Evolutionary conservation across 2,113 vertebrate species (phyloP), one percentile per base, ranked within the genome.

Genomic region (Neolamprologus brichardi): DNA sequence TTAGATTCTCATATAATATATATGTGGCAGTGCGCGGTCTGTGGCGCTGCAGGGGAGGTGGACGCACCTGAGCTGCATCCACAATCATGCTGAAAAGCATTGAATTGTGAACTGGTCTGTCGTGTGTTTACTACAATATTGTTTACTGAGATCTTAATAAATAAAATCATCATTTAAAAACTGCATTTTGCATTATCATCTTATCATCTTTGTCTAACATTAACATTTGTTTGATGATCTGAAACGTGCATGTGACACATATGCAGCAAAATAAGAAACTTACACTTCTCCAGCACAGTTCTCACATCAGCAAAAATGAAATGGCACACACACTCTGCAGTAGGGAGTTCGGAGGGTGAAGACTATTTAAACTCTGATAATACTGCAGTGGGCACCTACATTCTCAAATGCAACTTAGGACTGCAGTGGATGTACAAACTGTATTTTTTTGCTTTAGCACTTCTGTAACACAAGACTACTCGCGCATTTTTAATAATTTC

Each of bases 11-110:
- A 20, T 37, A 64, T 20, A 64, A 64, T 37, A n/a, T 64, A 64
- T n/a, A n/a, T 64, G 6, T 12, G 30, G 30, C 17, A 34, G 30
- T n/a, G 0, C 6, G 0, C 0, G 30, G 30, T 64, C 60, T 64
- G 60, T n/a, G 30, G 60, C 0, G 17, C 17, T 64, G 30, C 58
- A 64, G 30, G 30, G 60, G 17, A 3, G 30, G 2, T 64, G 60
- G 60, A 34, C 1, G 3, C 60, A 34, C 30, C 60, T 34, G 60
- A 64, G 60, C 30, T 34, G 30, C 30, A n/a, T 37, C 30, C 0
- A 34, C 60, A 64, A n/a, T 64, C 60, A 34, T 2, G 30, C 30
- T n/a, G 60, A 34, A 64, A 64, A 64, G 30, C 30, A n/a, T 2
- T 64, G 60, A 64, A 64, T 64, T 64, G 17, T 64, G 30, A 34